Evolutionary conservation across 2,113 vertebrate genomes (phyloP).

Genomic region (Sardina pilchardus): DNA sequence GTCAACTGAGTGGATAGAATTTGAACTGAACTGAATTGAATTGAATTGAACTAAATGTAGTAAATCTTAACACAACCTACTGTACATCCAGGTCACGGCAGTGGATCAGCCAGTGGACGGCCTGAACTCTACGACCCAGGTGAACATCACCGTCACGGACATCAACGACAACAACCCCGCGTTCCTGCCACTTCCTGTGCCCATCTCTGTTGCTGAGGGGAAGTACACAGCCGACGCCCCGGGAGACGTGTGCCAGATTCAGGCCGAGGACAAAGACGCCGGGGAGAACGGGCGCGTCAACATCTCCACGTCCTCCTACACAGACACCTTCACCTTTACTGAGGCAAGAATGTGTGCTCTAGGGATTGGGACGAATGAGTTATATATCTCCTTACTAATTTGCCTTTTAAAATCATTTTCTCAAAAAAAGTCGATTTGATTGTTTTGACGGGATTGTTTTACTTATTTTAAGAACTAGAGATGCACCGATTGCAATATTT

Average conservation of each 20-base stretch:
- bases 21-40: too few relatives aligned
- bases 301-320: slow-evolving; percentile 53
- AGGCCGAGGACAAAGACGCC: slow-evolving; percentile 67
- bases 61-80: too few relatives aligned
- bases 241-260: slow-evolving; percentile 50
- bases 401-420: too few relatives aligned
- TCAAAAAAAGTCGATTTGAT: too few relatives aligned
- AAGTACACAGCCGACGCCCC: slow-evolving; percentile 46
- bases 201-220: slow-evolving; percentile 59
- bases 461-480: too few relatives aligned
- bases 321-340: slow-evolving; percentile 62
- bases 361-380: too few relatives aligned
- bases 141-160: slow-evolving; percentile 73
- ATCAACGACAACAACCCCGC: slow-evolving; percentile 80
- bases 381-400: too few relatives aligned
- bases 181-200: slow-evolving; percentile 65
- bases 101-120: slow-evolving; percentile 65
- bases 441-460: too few relatives aligned
- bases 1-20: too few relatives aligned
- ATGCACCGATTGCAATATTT: too few relatives aligned
- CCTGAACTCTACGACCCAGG: slow-evolving; percentile 66
- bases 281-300: slow-evolving; percentile 68
- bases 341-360: slow-evolving; percentile 61
- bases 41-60: too few relatives aligned
- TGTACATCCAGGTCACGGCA: slow-evolving; percentile 67